Evolutionary conservation across 2,888 invertebrate species (phyloP), one percentile per base, ranked within the genome.

Genomic region (Trypoxylon attenuatum): DNA sequence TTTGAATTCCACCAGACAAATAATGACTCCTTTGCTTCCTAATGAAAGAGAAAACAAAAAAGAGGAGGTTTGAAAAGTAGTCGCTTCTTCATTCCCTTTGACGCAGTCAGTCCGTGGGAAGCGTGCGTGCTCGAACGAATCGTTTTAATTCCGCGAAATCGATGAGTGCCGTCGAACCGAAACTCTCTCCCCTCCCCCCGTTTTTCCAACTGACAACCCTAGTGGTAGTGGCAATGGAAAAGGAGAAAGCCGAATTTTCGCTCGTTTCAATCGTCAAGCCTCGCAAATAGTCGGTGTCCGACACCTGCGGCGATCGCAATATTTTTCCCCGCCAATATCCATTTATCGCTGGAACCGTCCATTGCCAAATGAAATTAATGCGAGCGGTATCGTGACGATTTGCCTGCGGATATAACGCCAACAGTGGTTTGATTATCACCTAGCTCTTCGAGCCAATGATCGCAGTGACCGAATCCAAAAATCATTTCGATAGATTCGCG

Each of bases 331-430:
- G 5, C 2, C 38, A 57, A 63, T 73, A 61, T 69, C 65, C 67
- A 71, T 77, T 75, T 73, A 67, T 75, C 65, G 62, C 54, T 29
- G 50, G 59, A 49, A 45, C 54, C n/a, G 64, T 64, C 62, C 62
- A 59, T 54, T 64, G 15, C 61, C 57, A 55, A 67, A 47, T 55
- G 65, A 58, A 69, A 74, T 73, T 72, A 74, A 74, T 69, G 49
- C 27, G 22, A 53, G 15, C 25, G 21, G 21, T 42, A 21, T 39
- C 38, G 22, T 42, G 23, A 10, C 15, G 8, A 25, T 13, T 27
- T 22, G 10, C 2, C 21, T 2, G 8, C 25, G 27, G 6, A 46
- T 22, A 22, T 21, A 43, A 33, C 33, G 5, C 33, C 3, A 33
- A 3, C n/a, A 13, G 13, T 33, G 13, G 13, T 33, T 13, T 10